Evolutionary conservation across 1,140 invertebrate genomes (phyloP), one percentile per base, ranked within the genome.

Genomic region (Sitobion miscanthi): DNA sequence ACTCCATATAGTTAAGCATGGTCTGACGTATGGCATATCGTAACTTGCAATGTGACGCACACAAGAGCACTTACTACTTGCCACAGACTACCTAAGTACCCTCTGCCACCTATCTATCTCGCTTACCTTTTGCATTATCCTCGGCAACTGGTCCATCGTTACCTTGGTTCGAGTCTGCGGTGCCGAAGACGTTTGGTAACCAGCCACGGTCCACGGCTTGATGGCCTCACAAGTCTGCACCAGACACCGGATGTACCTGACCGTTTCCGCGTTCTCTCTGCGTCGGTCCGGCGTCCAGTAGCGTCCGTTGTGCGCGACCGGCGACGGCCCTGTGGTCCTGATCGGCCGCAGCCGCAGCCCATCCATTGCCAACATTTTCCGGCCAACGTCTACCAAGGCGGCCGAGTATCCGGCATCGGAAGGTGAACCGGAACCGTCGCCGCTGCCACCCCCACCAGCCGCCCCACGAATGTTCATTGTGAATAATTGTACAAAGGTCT

Each of bases 201-300:
- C 42, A 54, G 91, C 94, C 91, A 93, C 93, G 0, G 94, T 94
- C 69, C 95, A 94, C n/a, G 94, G 94, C 20, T 86, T 91, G 57
- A 77, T 52, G 35, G 88, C 23, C 52, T 90, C 90, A 25, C 86
- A 91, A 0, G 93, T 90, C 85, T 95, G 94, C 25, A 96, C 95
- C 90, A 95, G 94, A 94, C 95, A 95, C 88, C 95, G 95, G 25
- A 96, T 94, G 90, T 96, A 96, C 89, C 95, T 95, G 54, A 96
- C 94, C 47, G 95, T 95, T 38, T 94, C 94, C 2, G 95, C 96
- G 82, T 96, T 95, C 94, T 96, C 96, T 47, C 95, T 94, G 91
- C 95, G 95, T 57, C 95, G 94, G 54, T 95, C 95, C 5, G 95
- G 95, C 21, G 95, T 95, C 95, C 95, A 95, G 94, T 95, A 95